Conservation (phyloP, 2,888 invertebrate species). For the Hofmannophila pseudospretella region DNA sequence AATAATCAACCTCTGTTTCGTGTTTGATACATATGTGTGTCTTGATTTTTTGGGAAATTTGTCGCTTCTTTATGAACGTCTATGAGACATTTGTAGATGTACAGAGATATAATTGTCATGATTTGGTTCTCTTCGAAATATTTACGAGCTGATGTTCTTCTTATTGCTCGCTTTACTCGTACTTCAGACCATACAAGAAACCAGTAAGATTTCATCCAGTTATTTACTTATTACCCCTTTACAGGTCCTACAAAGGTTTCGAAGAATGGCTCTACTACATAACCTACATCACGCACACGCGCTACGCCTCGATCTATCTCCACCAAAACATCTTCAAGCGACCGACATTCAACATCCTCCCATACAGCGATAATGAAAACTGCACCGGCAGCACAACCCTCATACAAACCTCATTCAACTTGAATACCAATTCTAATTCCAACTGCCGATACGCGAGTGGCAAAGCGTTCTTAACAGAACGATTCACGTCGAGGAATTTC, state of each 20-base stretch:
- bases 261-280: conserved; percentile 90
- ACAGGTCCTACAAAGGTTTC: conserved; percentile 86
- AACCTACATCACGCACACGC: conserved; percentile 87
- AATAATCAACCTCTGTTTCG: too few species aligned
- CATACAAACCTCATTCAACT: conserved; percentile 71
- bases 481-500: conserved; percentile 79
- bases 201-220: too few species aligned
- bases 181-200: too few species aligned
- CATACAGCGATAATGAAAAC: conserved; percentile 73
- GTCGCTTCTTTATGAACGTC: too few species aligned
- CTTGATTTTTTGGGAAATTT: too few species aligned
- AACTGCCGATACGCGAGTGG: conserved; percentile 85
- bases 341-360: conserved; percentile 70
- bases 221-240: conserved; percentile 14
- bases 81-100: too few species aligned
- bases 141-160: too few species aligned
- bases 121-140: too few species aligned
- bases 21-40: too few species aligned
- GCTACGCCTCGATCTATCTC: conserved; percentile 87
- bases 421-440: conserved; percentile 69
- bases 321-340: conserved; percentile 84
- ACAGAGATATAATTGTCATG: too few species aligned
- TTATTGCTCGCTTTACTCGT: too few species aligned
- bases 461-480: conserved; percentile 83
- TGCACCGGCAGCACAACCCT: conserved; percentile 73